phyloP scores from a whole-genome alignment of 2,888 invertebrate species.

The Tholera decimalis region DNA sequence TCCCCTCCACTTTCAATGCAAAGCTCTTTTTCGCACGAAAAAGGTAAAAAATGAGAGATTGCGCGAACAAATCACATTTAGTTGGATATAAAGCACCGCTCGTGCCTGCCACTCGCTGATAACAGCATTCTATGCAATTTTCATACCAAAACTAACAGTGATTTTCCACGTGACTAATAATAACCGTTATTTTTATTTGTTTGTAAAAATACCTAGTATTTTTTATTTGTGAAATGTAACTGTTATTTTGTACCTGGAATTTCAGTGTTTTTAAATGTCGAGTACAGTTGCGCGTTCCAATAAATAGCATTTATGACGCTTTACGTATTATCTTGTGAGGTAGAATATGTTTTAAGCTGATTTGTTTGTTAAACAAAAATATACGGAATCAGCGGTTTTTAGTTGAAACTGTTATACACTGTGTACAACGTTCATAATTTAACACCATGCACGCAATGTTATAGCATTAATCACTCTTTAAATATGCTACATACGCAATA shows the following conservation, averaged over 20 bases:
- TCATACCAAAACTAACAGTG: constrained; percentile 49
- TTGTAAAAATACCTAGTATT: background rate
- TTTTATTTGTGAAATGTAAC: constrained; percentile 12
- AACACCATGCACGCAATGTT: background rate
- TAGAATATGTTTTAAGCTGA: constrained; percentile 15
- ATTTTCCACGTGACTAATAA: constrained; percentile 32
- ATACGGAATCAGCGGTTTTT: constrained; percentile 22
- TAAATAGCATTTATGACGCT: constrained; percentile 32
- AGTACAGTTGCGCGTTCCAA: constrained; percentile 33
- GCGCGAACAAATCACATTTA: constrained; percentile 68
- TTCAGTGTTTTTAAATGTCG: constrained; percentile 26
- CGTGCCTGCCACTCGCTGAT: constrained; percentile 67
- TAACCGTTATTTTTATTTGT: constrained; percentile 14
- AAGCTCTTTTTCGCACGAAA: constrained; percentile 53
- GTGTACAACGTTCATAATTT: constrained; percentile 4
- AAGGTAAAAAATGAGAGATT: constrained; percentile 66
- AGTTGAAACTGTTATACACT: constrained; percentile 10
- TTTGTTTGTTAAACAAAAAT: constrained; percentile 31
- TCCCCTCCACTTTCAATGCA: constrained; percentile 7
- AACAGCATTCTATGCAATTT: constrained; percentile 68
- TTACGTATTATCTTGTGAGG: constrained; percentile 22
- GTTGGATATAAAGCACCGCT: constrained; percentile 52
- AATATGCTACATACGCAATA: background rate
- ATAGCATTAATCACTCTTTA: constrained; percentile 8
- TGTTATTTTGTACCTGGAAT: constrained; percentile 25